phyloP scores from a whole-genome alignment of 2,888 invertebrate species.

The Volucella inflata region DNA sequence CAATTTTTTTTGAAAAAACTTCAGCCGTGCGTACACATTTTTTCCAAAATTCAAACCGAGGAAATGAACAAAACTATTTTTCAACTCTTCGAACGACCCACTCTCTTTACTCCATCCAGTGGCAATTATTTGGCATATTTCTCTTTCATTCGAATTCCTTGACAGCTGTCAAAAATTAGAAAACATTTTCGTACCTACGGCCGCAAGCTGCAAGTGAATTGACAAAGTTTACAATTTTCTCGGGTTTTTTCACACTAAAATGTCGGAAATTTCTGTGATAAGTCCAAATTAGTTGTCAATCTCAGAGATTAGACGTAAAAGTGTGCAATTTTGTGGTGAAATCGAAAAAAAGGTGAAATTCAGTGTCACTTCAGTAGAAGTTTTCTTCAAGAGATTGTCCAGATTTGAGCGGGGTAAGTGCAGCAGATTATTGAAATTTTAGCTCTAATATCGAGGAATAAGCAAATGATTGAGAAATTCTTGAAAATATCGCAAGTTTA shows the following conservation, averaged over 20 bases:
- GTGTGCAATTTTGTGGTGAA: not conserved
- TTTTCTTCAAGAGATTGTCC: too few relatives aligned
- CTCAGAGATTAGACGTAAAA: not conserved
- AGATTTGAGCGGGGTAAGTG: too few relatives aligned
- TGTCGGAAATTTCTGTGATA: not conserved
- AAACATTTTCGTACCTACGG: slow-evolving; percentile 35
- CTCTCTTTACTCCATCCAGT: not conserved
- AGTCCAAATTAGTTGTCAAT: not conserved
- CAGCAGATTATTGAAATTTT: too few relatives aligned
- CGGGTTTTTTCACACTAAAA: not conserved
- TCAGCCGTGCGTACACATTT: too few relatives aligned
- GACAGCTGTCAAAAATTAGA: slow-evolving; percentile 36
- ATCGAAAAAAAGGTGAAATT: not conserved
- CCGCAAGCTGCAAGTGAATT: slow-evolving; percentile 47
- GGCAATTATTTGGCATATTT: not conserved
- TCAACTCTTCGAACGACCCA: not conserved
- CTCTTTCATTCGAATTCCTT: not conserved
- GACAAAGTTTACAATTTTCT: slow-evolving; percentile 19
- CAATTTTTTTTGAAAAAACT: too few relatives aligned
- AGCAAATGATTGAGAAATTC: too few relatives aligned
- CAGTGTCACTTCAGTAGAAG: too few relatives aligned
- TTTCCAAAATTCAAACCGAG: too few relatives aligned
- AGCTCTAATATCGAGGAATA: too few relatives aligned
- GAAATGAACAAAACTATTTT: too few relatives aligned
- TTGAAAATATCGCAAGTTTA: not conserved